Evolutionary conservation across 2,113 vertebrate species (phyloP).

Genomic region (Acanthochromis polyacanthus): DNA sequence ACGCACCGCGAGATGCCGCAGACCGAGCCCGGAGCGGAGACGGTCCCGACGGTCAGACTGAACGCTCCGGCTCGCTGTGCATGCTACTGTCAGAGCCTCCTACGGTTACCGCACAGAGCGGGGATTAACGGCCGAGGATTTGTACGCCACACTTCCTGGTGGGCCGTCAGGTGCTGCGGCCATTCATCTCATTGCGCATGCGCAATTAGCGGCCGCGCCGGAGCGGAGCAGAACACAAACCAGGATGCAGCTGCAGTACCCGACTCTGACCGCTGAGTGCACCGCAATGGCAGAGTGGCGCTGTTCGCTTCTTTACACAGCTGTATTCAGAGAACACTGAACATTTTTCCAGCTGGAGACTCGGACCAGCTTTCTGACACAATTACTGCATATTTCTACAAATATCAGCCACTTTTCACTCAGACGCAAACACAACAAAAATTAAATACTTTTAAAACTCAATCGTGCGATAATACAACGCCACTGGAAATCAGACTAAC

Average conservation of each 20-base stretch:
- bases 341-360: not conserved
- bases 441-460: no score
- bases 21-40: constrained; percentile 48
- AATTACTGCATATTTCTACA: no score
- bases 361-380: no score
- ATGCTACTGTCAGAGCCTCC: constrained; percentile 61
- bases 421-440: no score
- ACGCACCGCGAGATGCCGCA: constrained; percentile 54
- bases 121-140: constrained; percentile 79
- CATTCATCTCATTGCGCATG: constrained; percentile 83
- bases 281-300: not conserved
- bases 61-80: constrained; percentile 54
- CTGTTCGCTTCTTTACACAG: constrained; percentile 30
- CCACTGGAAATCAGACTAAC: no score
- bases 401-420: no score
- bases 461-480: no score
- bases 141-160: constrained; percentile 85
- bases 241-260: constrained; percentile 47
- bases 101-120: constrained; percentile 65
- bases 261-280: not conserved
- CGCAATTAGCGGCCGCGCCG: constrained; percentile 35
- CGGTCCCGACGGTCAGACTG: constrained; percentile 57
- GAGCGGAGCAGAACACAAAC: constrained; percentile 34
- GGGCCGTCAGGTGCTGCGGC: constrained; percentile 82
- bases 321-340: not conserved